Conservation (phyloP, 2,797 vertebrate species). For the Hemitrygon akajei region DNA sequence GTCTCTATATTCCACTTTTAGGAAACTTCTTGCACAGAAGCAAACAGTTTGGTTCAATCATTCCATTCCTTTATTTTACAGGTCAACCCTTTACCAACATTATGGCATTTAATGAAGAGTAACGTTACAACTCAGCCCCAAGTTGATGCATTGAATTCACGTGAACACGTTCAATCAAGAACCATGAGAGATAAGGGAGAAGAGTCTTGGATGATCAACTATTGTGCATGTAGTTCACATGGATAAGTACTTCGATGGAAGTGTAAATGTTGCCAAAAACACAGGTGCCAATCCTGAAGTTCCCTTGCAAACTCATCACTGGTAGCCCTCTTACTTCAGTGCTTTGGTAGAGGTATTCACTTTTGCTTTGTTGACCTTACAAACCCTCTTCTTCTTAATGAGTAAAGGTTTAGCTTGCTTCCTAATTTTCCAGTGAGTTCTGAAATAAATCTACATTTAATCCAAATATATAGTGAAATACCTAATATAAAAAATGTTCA, state of each 20-base stretch:
- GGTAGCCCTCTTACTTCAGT: not conserved
- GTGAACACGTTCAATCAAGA: no score
- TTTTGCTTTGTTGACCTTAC: not conserved
- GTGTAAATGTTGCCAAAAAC: not conserved
- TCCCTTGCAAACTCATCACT: no score
- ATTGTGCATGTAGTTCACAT: not conserved
- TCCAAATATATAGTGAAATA: not conserved
- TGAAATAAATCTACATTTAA: not conserved
- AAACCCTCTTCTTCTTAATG: not conserved
- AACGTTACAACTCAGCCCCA: not conserved
- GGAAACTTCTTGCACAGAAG: not conserved
- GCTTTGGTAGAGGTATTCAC: not conserved
- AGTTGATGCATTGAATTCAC: not conserved
- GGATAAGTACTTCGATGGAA: not conserved
- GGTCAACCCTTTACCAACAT: no score
- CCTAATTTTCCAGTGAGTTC: slow-evolving; percentile 21
- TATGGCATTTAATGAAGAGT: not conserved
- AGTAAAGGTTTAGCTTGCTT: not conserved
- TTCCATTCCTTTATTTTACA: no score
- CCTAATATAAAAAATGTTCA: slow-evolving; percentile 26
- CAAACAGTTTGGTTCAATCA: no score
- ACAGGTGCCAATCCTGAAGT: not conserved
- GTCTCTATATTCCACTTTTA: not conserved
- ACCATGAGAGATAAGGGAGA: not conserved
- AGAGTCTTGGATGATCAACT: not conserved